Conservation (phyloP, 1,140 invertebrate species). For the Mylabris phalerata region DNA sequence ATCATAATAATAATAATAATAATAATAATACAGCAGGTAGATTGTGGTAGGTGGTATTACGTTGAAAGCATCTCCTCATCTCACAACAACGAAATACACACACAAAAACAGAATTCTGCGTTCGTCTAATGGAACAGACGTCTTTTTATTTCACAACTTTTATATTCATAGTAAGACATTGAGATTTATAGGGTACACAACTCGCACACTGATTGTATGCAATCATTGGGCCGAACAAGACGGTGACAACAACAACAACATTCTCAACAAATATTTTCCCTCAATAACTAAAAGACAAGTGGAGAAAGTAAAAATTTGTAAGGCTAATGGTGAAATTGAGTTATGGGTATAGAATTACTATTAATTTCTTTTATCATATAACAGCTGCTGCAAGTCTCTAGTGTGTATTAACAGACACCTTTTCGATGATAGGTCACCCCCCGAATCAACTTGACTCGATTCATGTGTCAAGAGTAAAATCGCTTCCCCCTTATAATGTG, state of each 20-base stretch:
- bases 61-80: slow-evolving; percentile 28
- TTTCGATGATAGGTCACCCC: no score
- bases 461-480: no score
- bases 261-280: no score
- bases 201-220: slow-evolving; percentile 23
- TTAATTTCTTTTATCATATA: no score
- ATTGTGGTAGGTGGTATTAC: slow-evolving; percentile 23
- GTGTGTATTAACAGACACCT: no score
- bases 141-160: slow-evolving; percentile 24
- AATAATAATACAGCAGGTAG: not conserved
- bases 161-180: slow-evolving; percentile 29
- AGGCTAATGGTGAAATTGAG: no score
- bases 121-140: slow-evolving; percentile 29
- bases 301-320: no score
- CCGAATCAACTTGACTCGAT: no score
- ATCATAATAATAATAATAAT: not conserved
- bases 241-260: not conserved
- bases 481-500: not conserved
- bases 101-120: no score
- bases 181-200: slow-evolving; percentile 28
- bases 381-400: no score
- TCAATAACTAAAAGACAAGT: no score
- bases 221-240: slow-evolving; percentile 20
- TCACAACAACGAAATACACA: slow-evolving; percentile 13
- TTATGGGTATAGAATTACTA: no score